phyloP scores from a whole-genome alignment of 64 coral and sea anemone species.

The Porites australiensis region DNA sequence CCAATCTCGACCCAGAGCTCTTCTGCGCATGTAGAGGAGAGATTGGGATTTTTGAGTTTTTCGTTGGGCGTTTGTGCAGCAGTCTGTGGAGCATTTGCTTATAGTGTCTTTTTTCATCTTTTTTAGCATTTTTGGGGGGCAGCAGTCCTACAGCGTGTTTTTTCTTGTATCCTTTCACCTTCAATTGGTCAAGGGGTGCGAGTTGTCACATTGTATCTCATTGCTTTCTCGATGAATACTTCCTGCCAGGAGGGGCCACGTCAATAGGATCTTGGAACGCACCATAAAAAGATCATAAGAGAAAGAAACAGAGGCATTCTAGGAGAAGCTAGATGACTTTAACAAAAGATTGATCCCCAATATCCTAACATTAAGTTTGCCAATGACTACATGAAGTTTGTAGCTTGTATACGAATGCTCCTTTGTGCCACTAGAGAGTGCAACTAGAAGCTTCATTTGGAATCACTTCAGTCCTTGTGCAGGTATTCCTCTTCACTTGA shows the following conservation, averaged over 20 bases:
- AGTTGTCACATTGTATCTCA: neutral
- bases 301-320: conserved; percentile 1
- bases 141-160: too few species aligned
- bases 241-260: neutral
- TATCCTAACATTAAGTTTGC: conserved; percentile 10
- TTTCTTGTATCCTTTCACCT: too few species aligned
- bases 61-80: too few species aligned
- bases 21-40: too few species aligned
- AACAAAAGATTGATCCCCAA: conserved; percentile 22
- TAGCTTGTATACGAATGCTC: neutral
- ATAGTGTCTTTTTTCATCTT: too few species aligned
- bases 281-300: conserved; percentile 9
- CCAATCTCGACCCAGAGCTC: too few species aligned
- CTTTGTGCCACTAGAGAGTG: conserved; percentile 35
- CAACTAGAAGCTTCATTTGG: conserved; percentile 52
- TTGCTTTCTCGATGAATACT: neutral
- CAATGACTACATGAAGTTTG: conserved; percentile 20
- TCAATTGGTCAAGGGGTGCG: too few species aligned
- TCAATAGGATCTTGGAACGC: neutral
- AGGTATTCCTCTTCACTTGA: conserved; percentile 49
- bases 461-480: conserved; percentile 34
- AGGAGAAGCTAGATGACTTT: conserved; percentile 29
- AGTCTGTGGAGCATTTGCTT: too few species aligned
- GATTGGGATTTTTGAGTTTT: too few species aligned
- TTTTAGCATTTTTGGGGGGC: too few species aligned